Evolutionary conservation across 2,888 invertebrate species (phyloP).

Genomic region (Diarsia rubi): DNA sequence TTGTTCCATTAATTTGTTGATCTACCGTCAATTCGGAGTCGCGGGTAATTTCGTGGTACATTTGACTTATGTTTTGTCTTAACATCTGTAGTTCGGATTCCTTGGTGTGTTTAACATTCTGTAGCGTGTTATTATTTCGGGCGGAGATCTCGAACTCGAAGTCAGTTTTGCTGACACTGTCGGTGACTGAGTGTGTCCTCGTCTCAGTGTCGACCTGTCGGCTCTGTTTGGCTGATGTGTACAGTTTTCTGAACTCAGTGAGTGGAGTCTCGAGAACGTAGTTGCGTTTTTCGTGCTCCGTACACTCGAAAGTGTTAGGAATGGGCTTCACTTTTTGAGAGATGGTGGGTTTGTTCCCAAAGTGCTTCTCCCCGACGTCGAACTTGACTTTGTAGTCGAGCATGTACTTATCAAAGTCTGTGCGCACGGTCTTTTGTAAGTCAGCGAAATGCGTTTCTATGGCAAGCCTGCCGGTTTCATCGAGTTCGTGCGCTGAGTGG

Average conservation of each 20-base stretch:
- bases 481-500: slow-evolving; percentile 60
- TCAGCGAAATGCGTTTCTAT: slow-evolving; percentile 47
- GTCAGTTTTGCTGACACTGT: slow-evolving; percentile 15
- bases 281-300: slow-evolving; percentile 25
- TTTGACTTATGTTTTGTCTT: slow-evolving; percentile 75
- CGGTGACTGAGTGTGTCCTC: slow-evolving; percentile 6
- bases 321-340: slow-evolving; percentile 70
- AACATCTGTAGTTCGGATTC: slow-evolving; percentile 74
- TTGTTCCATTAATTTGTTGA: slow-evolving; percentile 20
- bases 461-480: slow-evolving; percentile 45
- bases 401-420: slow-evolving; percentile 78
- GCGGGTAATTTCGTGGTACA: slow-evolving; percentile 69
- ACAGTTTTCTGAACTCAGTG: slow-evolving; percentile 82
- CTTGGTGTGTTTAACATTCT: slow-evolving; percentile 61
- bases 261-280: slow-evolving; percentile 83
- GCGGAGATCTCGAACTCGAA: slow-evolving; percentile 13
- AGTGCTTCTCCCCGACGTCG: slow-evolving; percentile 68
- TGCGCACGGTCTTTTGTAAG: slow-evolving; percentile 58
- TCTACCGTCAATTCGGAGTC: slow-evolving; percentile 13
- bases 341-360: slow-evolving; percentile 70
- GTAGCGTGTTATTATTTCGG: slow-evolving; percentile 51
- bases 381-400: slow-evolving; percentile 75
- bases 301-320: slow-evolving; percentile 61
- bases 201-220: neutral
- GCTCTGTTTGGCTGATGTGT: slow-evolving; percentile 67